Evolutionary conservation across 2,888 invertebrate genomes (phyloP).

Genomic region (Tridacna crocea): DNA sequence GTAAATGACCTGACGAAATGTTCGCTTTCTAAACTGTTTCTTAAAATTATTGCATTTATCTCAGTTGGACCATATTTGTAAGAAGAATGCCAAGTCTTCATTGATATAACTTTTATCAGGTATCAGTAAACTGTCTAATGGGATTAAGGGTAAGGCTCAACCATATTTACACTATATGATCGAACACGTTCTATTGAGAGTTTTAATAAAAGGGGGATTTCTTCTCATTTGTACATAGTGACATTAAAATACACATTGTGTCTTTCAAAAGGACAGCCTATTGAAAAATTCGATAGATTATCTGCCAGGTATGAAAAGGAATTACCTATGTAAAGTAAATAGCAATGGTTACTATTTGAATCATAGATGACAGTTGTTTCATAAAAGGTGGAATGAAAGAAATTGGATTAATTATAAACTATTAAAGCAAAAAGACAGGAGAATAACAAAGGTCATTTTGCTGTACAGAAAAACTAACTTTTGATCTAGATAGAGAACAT

Average conservation of each 20-base stretch:
- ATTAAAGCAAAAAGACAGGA: background rate
- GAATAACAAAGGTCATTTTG: background rate
- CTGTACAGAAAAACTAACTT: background rate
- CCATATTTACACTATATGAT: conserved; percentile 25
- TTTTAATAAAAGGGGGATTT: conserved; percentile 20
- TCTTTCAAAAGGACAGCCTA: conserved; percentile 15
- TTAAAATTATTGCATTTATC: no score
- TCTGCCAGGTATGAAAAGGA: conserved; percentile 17
- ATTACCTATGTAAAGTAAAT: conserved; percentile 25
- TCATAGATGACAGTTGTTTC: conserved; percentile 15
- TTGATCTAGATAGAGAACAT: background rate
- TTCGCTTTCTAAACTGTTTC: no score
- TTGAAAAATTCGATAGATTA: conserved; percentile 17
- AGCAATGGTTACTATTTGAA: conserved; percentile 27
- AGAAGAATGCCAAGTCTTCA: no score
- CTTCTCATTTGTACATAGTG: conserved; percentile 17
- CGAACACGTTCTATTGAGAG: conserved; percentile 27
- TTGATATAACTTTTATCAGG: no score
- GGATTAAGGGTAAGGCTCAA: conserved; percentile 17
- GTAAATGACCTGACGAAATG: no score
- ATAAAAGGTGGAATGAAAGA: background rate
- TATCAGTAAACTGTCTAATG: background rate
- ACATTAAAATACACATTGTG: conserved; percentile 27
- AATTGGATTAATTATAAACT: conserved; percentile 7
- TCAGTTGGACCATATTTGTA: no score